Evolutionary conservation across 2,888 invertebrate genomes (phyloP).

Genomic region (Drosophila affinis): DNA sequence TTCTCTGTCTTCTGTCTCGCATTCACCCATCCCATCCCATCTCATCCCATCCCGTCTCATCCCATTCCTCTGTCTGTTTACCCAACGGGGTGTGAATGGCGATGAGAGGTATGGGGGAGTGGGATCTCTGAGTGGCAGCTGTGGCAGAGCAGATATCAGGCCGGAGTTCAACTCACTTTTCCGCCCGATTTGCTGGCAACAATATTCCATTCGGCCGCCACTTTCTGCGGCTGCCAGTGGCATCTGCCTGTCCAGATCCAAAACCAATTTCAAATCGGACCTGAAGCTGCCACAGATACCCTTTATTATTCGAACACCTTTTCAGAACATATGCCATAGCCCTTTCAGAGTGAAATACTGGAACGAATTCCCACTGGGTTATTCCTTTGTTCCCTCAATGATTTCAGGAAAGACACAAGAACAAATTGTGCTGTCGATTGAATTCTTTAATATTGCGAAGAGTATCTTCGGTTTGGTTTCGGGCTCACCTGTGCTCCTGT

Average conservation of each 20-base stretch:
- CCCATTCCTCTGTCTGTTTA: neutral
- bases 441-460: neutral
- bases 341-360: too few relatives aligned
- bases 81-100: neutral
- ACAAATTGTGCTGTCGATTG: too few relatives aligned
- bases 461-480: neutral
- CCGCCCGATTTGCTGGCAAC: conserved; percentile 1
- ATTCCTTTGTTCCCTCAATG: too few relatives aligned
- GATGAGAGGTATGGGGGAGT: neutral
- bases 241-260: neutral
- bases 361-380: too few relatives aligned
- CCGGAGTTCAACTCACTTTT: neutral
- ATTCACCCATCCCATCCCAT: neutral
- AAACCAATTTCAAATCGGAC: neutral
- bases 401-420: too few relatives aligned
- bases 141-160: neutral
- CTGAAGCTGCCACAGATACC: neutral
- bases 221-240: neutral
- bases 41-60: neutral
- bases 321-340: too few relatives aligned
- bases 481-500: neutral
- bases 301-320: neutral
- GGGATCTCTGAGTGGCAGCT: neutral
- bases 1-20: neutral
- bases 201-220: neutral